These are phyloP conservation scores for Myoxocephalus aenaeus DNA, from an alignment of 2,797 vertebrate genomes.

Conservation along the genomic window DNA sequence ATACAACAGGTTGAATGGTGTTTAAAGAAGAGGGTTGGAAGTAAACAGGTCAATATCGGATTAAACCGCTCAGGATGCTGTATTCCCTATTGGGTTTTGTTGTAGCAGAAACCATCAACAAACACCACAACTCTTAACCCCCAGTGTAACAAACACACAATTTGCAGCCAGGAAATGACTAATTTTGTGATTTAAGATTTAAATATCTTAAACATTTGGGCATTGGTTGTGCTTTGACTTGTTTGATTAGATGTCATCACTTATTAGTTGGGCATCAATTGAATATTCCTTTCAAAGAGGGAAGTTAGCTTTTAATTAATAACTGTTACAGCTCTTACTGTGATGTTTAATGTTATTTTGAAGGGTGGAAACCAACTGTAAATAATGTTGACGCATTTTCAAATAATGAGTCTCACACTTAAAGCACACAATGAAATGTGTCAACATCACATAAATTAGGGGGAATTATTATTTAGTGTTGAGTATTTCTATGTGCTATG, in stretches of 20 bases:
- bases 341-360: slow-evolving; percentile 29
- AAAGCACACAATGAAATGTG: slow-evolving; percentile 7
- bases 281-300: slow-evolving; percentile 17
- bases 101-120: slow-evolving; percentile 12
- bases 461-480: slow-evolving; percentile 18
- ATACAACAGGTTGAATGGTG: slow-evolving; percentile 54
- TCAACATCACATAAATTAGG: slow-evolving; percentile 30
- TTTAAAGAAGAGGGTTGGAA: slow-evolving; percentile 45
- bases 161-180: slow-evolving; percentile 23
- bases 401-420: slow-evolving; percentile 31
- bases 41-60: slow-evolving; percentile 76
- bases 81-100: slow-evolving; percentile 22
- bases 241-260: slow-evolving; percentile 17
- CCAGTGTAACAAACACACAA: slow-evolving; percentile 16
- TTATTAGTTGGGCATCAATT: slow-evolving; percentile 29
- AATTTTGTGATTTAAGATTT: background rate
- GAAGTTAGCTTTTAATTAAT: slow-evolving; percentile 24
- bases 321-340: slow-evolving; percentile 22
- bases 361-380: slow-evolving; percentile 25
- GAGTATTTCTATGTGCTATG: slow-evolving; percentile 48
- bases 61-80: slow-evolving; percentile 49
- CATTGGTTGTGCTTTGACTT: background rate
- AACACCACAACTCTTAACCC: background rate
- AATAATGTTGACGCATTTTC: background rate
- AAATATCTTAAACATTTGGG: slow-evolving; percentile 7